A percentile compares a stretch with the other conserved stretches of the same genome.
These are phyloP conservation scores for Thecophora atra DNA, from an alignment of 2,888 invertebrate genomes.

Conservation along the genomic window DNA sequence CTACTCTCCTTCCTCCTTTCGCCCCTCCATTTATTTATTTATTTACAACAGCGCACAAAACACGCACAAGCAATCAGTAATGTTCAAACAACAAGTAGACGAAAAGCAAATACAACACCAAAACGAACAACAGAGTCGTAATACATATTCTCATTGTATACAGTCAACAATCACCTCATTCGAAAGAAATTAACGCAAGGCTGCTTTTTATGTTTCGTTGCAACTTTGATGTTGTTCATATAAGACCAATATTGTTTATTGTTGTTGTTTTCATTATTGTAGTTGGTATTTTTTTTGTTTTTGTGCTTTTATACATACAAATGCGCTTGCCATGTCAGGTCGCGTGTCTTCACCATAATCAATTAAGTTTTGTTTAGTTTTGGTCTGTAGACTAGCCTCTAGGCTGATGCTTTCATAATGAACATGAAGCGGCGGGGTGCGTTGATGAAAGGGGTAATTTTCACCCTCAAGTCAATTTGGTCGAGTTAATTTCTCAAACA, in stretches of 20 bases:
- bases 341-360: constrained; percentile 3
- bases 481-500: neutral
- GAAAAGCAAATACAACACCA: no score
- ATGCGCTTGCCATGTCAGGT: neutral
- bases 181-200: neutral
- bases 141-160: no score
- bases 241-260: neutral
- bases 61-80: neutral
- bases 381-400: neutral
- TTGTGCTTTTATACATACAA: no score
- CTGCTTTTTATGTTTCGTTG: neutral
- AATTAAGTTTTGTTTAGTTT: constrained; percentile 5
- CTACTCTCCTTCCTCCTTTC: no score
- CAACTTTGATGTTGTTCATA: neutral
- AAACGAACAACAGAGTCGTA: no score
- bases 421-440: no score
- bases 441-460: neutral
- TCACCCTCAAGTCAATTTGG: neutral
- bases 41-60: neutral
- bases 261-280: no score
- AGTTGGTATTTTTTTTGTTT: neutral
- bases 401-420: neutral
- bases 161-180: neutral
- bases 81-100: neutral
- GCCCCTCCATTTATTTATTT: neutral